A percentile compares a stretch with the other conserved stretches of the same genome.
Evolutionary conservation across 1,140 invertebrate genomes (phyloP).

Genomic region (Sesamia nonagrioides): DNA sequence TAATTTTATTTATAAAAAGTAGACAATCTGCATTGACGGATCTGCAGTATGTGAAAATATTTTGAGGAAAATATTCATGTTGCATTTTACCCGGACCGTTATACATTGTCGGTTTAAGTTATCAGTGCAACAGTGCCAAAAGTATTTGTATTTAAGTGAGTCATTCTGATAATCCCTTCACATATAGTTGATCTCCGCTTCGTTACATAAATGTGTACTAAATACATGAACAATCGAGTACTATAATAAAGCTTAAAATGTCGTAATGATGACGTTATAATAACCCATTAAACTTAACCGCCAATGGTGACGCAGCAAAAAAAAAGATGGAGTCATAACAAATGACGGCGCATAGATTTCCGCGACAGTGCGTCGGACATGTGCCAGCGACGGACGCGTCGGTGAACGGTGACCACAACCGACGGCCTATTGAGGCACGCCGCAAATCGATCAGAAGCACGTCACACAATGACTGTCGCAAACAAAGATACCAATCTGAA

Average conservation of each 20-base stretch:
- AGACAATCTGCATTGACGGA: neutral
- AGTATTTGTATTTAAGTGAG: neutral
- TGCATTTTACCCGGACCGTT: neutral
- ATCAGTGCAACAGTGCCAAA: neutral
- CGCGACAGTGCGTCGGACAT: slow-evolving; percentile 17
- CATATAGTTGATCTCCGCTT: neutral
- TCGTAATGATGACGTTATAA: neutral
- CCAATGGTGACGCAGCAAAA: slow-evolving; percentile 17
- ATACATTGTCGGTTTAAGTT: slow-evolving; percentile 2
- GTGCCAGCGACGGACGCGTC: slow-evolving; percentile 6
- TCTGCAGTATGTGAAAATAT: neutral
- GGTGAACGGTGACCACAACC: slow-evolving; percentile 50
- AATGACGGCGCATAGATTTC: slow-evolving; percentile 33
- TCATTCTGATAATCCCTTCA: neutral
- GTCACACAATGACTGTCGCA: slow-evolving; percentile 42
- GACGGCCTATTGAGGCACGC: slow-evolving; percentile 51
- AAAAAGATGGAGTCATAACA: slow-evolving; percentile 18
- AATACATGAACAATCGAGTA: neutral
- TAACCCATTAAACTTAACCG: neutral
- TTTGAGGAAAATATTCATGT: neutral
- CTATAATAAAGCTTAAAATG: slow-evolving; percentile 2
- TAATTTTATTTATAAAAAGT: neutral
- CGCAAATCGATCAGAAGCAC: slow-evolving; percentile 57
- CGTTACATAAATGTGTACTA: neutral
- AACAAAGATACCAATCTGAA: slow-evolving; percentile 32